Conservation (phyloP, 2,797 vertebrate species). For the Oophaga sylvatica region DNA sequence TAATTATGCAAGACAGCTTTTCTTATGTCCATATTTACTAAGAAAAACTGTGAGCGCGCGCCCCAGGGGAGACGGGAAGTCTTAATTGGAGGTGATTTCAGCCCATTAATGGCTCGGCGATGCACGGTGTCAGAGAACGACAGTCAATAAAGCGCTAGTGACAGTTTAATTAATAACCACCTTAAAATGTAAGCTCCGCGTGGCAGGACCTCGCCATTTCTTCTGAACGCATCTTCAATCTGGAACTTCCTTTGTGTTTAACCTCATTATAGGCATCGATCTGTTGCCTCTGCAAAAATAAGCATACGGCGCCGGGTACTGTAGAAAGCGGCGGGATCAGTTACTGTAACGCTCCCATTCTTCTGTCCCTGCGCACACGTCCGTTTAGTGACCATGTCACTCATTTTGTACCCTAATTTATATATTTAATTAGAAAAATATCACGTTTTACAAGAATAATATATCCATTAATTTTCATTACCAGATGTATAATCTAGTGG, state of each 20-base stretch:
- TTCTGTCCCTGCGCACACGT: no score
- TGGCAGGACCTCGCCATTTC: slow-evolving; percentile 30
- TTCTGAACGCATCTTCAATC: background rate
- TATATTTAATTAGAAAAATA: no score
- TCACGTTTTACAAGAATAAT: no score
- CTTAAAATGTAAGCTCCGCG: slow-evolving; percentile 15
- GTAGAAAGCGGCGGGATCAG: background rate
- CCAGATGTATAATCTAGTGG: no score
- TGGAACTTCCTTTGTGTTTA: slow-evolving; percentile 43
- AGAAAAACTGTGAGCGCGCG: slow-evolving; percentile 2
- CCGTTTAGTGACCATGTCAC: no score
- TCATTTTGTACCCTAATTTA: no score
- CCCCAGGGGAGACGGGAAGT: slow-evolving; percentile 22
- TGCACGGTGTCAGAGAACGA: slow-evolving; percentile 15
- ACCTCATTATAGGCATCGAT: slow-evolving; percentile 46
- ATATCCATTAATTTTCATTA: no score
- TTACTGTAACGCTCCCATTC: no score
- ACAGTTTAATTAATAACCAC: slow-evolving; percentile 47
- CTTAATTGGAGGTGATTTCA: slow-evolving; percentile 45
- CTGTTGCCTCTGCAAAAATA: slow-evolving; percentile 19
- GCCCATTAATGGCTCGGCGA: slow-evolving; percentile 35
- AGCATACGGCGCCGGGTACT: background rate
- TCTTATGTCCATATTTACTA: slow-evolving; percentile 33
- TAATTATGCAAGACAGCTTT: slow-evolving; percentile 6
- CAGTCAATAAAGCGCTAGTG: slow-evolving; percentile 31